phyloP scores from a whole-genome alignment of 1,140 invertebrate species.

The Aphelinus certus region DNA sequence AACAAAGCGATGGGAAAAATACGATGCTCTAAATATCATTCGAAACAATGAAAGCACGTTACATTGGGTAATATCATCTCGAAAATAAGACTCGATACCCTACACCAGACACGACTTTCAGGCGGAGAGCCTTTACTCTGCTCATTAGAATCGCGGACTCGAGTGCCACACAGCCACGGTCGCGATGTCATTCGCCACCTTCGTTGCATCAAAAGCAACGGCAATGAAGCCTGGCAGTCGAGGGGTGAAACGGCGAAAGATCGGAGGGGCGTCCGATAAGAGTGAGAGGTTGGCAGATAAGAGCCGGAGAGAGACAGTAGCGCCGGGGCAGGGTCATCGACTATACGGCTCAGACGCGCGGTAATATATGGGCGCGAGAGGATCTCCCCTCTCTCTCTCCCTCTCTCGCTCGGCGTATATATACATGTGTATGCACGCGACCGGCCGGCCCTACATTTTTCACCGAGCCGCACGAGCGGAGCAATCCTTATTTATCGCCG shows the following conservation, averaged over 20 bases:
- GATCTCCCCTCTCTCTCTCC: constrained; percentile 37
- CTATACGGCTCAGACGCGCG: constrained; percentile 38
- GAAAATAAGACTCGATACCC: too few relatives aligned
- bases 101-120: too few relatives aligned
- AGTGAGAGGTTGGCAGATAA: neutral
- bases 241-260: neutral
- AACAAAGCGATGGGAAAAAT: too few relatives aligned
- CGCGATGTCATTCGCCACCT: neutral
- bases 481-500: constrained; percentile 47
- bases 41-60: too few relatives aligned
- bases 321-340: constrained; percentile 45
- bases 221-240: too few relatives aligned
- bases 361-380: constrained; percentile 34
- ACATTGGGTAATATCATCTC: too few relatives aligned
- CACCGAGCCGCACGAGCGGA: constrained; percentile 32
- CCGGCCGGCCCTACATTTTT: constrained; percentile 41
- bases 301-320: neutral
- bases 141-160: too few relatives aligned
- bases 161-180: too few relatives aligned
- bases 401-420: too few relatives aligned
- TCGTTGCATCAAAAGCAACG: constrained; percentile 17
- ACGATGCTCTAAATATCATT: too few relatives aligned
- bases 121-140: too few relatives aligned
- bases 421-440: constrained; percentile 25
- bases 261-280: constrained; percentile 3